A percentile compares a stretch with the other conserved stretches of the same genome.
Conservation (phyloP, 2,113 vertebrate genomes). For the Chrysochloris asiatica region DNA sequence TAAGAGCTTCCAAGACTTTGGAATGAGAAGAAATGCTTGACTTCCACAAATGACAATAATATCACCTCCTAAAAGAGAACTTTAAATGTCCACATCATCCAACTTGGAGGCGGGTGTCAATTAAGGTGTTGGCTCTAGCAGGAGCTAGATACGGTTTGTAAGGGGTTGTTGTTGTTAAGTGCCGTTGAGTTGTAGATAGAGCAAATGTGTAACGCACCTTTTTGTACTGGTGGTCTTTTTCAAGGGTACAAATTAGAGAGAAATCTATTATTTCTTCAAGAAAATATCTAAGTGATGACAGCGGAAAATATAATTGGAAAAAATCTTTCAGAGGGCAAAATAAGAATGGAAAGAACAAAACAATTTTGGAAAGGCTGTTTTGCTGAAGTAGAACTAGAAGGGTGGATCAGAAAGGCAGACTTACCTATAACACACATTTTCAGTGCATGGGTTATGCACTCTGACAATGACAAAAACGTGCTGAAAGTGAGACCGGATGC, state of each 20-base stretch:
- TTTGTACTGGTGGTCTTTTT: neutral
- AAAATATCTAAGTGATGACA: neutral
- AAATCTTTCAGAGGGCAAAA: neutral
- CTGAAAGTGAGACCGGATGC: slow-evolving; percentile 98
- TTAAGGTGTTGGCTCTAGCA: neutral
- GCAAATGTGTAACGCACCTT: neutral
- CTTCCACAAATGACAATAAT: neutral
- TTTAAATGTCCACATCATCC: neutral
- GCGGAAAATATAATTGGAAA: neutral
- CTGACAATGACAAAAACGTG: slow-evolving; percentile 98
- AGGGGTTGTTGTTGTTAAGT: too few relatives aligned
- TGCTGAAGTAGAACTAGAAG: neutral
- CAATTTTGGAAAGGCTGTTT: too few relatives aligned
- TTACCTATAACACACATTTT: slow-evolving; percentile 98
- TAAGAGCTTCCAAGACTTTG: neutral
- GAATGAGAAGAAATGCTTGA: neutral
- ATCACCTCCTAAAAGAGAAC: neutral
- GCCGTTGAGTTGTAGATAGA: neutral
- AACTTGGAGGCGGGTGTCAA: neutral
- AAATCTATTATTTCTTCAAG: neutral
- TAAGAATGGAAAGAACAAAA: neutral
- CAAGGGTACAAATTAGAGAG: neutral
- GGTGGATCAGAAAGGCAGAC: neutral
- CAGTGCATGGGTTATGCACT: slow-evolving; percentile 97
- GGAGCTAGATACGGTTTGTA: neutral